These are phyloP conservation scores for Lerema accius DNA, from an alignment of 1,140 invertebrate genomes.

Conservation along the genomic window DNA sequence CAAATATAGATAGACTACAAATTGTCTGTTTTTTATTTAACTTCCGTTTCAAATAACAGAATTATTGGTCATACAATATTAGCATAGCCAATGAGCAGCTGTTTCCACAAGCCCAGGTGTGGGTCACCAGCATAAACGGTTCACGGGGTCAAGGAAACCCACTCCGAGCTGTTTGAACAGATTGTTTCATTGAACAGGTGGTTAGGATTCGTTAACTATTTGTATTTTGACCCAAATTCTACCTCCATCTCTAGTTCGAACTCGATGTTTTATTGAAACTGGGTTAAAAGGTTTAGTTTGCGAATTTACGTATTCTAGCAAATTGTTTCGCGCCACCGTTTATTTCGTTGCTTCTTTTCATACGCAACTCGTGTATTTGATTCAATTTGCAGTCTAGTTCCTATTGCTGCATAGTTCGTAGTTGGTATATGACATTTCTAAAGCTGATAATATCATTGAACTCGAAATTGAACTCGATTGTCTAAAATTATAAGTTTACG, in stretches of 20 bases:
- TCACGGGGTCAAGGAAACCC: slow-evolving; percentile 20
- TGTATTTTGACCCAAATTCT: neutral
- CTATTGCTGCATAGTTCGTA: too few relatives aligned
- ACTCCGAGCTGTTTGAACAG: slow-evolving; percentile 24
- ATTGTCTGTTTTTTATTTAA: too few relatives aligned
- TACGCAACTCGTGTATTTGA: neutral
- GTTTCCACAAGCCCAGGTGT: slow-evolving; percentile 15
- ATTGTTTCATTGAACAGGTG: slow-evolving; percentile 18
- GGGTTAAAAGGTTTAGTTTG: neutral
- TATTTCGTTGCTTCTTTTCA: neutral
- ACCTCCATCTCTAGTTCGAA: neutral
- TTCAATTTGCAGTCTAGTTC: neutral
- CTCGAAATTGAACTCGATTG: too few relatives aligned
- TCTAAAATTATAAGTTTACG: too few relatives aligned
- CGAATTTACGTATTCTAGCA: neutral
- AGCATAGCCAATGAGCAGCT: slow-evolving; percentile 6
- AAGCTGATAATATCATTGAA: too few relatives aligned
- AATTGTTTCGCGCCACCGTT: neutral
- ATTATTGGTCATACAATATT: neutral
- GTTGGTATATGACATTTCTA: too few relatives aligned
- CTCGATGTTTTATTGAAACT: neutral
- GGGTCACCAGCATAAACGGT: slow-evolving; percentile 8
- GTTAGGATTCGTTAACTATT: neutral
- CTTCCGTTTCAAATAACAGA: neutral
- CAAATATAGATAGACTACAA: too few relatives aligned